Evolutionary conservation across 2,888 invertebrate genomes (phyloP).

Genomic region (Crocallis elinguaria): DNA sequence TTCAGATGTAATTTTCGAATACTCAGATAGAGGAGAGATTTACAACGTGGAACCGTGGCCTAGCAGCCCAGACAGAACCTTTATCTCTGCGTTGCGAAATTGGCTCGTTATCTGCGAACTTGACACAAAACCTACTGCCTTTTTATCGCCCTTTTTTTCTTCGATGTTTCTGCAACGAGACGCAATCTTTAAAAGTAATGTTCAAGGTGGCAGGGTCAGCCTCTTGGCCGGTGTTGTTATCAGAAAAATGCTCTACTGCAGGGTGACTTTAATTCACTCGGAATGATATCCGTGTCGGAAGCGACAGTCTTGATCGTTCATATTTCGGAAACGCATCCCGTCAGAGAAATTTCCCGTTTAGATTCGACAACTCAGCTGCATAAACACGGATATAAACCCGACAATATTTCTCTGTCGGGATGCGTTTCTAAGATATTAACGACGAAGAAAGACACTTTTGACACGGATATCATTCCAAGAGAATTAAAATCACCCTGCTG

Average conservation of each 20-base stretch:
- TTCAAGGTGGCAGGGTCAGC: not conserved
- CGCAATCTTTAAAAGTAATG: not conserved
- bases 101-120: slow-evolving; percentile 34
- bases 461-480: slow-evolving; percentile 2
- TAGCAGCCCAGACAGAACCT: slow-evolving; percentile 9
- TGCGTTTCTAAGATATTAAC: too few relatives aligned
- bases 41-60: slow-evolving; percentile 8
- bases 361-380: too few relatives aligned
- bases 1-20: not conserved
- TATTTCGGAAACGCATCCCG: too few relatives aligned
- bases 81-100: slow-evolving; percentile 27
- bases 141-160: slow-evolving; percentile 29
- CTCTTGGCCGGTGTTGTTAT: too few relatives aligned
- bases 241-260: too few relatives aligned
- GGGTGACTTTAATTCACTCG: too few relatives aligned
- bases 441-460: not conserved
- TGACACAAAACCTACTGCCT: slow-evolving; percentile 29
- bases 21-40: not conserved
- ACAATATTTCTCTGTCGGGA: too few relatives aligned
- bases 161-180: not conserved
- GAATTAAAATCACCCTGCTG: slow-evolving; percentile 6
- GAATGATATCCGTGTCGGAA: too few relatives aligned
- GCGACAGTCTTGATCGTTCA: too few relatives aligned
- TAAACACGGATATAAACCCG: too few relatives aligned
- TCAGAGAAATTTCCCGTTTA: too few relatives aligned